Base-by-base conservation (phyloP, 2,888 invertebrate species). In the Chironomus tentans region DNA sequence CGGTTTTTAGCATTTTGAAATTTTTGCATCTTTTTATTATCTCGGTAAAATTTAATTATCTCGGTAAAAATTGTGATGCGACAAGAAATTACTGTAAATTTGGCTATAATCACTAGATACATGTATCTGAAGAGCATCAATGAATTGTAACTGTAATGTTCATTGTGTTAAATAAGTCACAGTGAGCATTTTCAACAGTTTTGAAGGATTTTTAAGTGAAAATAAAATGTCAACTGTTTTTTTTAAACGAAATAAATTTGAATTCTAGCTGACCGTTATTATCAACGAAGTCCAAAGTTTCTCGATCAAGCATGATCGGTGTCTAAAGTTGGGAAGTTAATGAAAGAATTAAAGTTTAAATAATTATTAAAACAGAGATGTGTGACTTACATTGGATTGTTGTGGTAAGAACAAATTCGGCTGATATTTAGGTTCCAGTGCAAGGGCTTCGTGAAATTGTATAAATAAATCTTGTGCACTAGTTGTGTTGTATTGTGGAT, bases 361-460 rank as follows among this genome's bases (percentile, higher is more conserved):
- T 24, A 24, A 24, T 24, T 24, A 24, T 24, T 24, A 56, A 2
- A 56, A 56, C 1, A 15, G 12, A 22, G 22, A 50, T 50, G 15
- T 4, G 21, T 68, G 13, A 78, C 83, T 83, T 80, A 91, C 91
- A 86, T 88, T 88, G 74, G 88, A 87, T 77, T 88, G 86, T 78
- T 83, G 84, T 75, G 91, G 90, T 82, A 92, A 84, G 80, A 88
- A 86, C 80, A 91, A 84, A 78, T 86, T 85, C 61, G 91, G 90
- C 83, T 90, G 90, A 83, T 88, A 91, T 86, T 91, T 91, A 78
- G 86, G 84, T 83, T 91, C 91, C 78, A 91, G 83, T 76, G 87
- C 86, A 81, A 91, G 86, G 80, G 89, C 89, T 86, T 91, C 91
- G 82, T 88, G 87, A 78, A 92, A 86, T 79, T 86, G 86, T 76